Evolutionary conservation across 2,888 invertebrate genomes (phyloP).

Genomic region (Chloromyia formosa): DNA sequence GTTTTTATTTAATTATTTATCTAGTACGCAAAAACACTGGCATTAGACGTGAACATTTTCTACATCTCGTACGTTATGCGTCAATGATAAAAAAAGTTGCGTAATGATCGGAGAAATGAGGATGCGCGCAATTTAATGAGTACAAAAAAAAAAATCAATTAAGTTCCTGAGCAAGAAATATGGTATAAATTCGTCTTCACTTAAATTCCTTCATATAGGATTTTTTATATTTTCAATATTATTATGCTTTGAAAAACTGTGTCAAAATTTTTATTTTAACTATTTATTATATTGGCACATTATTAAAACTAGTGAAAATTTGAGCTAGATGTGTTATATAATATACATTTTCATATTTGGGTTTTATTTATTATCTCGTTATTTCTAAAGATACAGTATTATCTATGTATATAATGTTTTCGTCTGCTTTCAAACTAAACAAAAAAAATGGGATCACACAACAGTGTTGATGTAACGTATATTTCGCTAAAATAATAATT

Average conservation of each 20-base stretch:
- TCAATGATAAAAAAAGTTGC: too few relatives aligned
- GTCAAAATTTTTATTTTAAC: neutral
- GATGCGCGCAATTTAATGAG: neutral
- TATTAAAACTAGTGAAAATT: slow-evolving; percentile 1
- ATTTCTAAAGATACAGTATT: neutral
- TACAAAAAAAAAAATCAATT: neutral
- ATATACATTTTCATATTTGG: slow-evolving; percentile 19
- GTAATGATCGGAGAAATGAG: neutral
- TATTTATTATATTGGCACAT: neutral
- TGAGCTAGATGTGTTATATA: slow-evolving; percentile 7
- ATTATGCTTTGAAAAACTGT: neutral
- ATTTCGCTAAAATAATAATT: slow-evolving; percentile 1
- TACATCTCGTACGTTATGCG: too few relatives aligned
- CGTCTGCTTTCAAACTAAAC: neutral
- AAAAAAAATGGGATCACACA: neutral
- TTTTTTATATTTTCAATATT: neutral
- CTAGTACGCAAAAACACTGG: too few relatives aligned
- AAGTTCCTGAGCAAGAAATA: slow-evolving; percentile 30
- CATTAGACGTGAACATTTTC: too few relatives aligned
- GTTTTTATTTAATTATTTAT: too few relatives aligned
- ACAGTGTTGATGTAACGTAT: neutral
- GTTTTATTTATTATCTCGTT: neutral
- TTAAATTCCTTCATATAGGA: neutral
- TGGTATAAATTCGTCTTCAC: neutral
- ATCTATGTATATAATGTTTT: neutral